Base-by-base conservation (phyloP, 2,888 invertebrate species). In the Macrophya annulata region DNA sequence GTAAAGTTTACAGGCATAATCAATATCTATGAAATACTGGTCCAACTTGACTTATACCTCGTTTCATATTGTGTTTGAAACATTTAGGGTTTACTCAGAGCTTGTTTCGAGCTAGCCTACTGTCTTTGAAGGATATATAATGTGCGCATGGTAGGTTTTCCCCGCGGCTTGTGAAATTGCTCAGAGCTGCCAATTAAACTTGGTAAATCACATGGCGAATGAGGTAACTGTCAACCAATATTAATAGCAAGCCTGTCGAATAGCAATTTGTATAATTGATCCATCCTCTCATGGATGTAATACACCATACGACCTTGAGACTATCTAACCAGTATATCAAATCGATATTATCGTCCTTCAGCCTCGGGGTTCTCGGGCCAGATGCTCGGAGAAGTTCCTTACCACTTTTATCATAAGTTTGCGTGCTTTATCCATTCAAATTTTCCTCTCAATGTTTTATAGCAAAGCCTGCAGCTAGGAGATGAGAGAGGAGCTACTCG, bases 191-290 rank as follows among this genome's bases (percentile, higher is more conserved):
- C 45, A 72, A 72, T 72, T 45, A 43, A 74, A 43, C 74, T 43
- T 25, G 45, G 21, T 45, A 48, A 74, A 74, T 74, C 25, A 48
- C 25, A 74, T 48, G n/a, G 45, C 45, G 21, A 21, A 74, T 43
- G 21, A 40, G n/a, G 71, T 6, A 40, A 72, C 43, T 21, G 71
- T 74, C 84, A 59, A 85, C 45, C 74, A 31, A 62, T 76, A 83
- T 85, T 45, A 74, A 86, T 31, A 62, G 12, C 31, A 37, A 31
- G 8, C 25, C 45, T 74, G 74, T 45, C 48, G 45, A 6, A 43
- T 25, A 45, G 17, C 25, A 21, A 15, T 74, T 43, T 21, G 74
- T 45, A 45, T 43, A 74, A 74, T 74, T 43, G 74, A 74, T 74
- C 25, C 45, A 12, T 68, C 12, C 37, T 17, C 37, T 68, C 31